Conservation (phyloP, 1,140 invertebrate species). For the Drosophila neocordata region DNA sequence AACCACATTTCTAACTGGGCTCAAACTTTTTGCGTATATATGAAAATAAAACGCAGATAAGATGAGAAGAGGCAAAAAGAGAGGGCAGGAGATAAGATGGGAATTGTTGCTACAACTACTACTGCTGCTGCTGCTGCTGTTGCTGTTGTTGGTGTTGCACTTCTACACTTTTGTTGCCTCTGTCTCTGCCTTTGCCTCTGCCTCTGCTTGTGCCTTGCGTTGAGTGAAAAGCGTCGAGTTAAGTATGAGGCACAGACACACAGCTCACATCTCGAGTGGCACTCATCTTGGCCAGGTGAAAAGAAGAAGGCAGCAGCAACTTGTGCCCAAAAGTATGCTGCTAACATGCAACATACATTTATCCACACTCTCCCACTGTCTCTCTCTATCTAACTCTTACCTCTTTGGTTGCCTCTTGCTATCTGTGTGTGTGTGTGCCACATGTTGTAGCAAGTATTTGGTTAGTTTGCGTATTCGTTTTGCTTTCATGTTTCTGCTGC, state of each 20-base stretch:
- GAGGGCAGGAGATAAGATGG: constrained; percentile 41
- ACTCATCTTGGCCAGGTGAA: constrained; percentile 64
- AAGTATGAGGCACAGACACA: constrained; percentile 68
- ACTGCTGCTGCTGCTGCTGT: constrained; percentile 49
- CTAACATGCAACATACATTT: constrained; percentile 53
- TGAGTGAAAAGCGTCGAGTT: constrained; percentile 80
- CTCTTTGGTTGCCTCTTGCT: neutral
- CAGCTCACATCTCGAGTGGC: constrained; percentile 63
- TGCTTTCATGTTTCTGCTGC: constrained; percentile 55
- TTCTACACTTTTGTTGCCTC: constrained; percentile 68
- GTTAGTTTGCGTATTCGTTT: constrained; percentile 69
- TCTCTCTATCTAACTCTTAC: neutral
- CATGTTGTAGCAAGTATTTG: constrained; percentile 52
- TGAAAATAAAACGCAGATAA: constrained; percentile 54
- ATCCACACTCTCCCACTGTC: constrained; percentile 18
- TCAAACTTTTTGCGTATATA: constrained; percentile 67
- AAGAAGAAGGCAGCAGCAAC: constrained; percentile 15
- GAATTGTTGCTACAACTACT: constrained; percentile 60
- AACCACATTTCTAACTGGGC: constrained; percentile 69
- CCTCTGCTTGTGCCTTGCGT: constrained; percentile 33
- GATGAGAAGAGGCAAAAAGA: neutral
- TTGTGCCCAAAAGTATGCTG: constrained; percentile 59
- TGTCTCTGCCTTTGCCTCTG: neutral
- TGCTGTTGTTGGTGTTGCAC: constrained; percentile 72
- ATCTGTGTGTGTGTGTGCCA: constrained; percentile 14